phyloP scores from a whole-genome alignment of 2,888 invertebrate genomes.

The Dryomyza anilis region DNA sequence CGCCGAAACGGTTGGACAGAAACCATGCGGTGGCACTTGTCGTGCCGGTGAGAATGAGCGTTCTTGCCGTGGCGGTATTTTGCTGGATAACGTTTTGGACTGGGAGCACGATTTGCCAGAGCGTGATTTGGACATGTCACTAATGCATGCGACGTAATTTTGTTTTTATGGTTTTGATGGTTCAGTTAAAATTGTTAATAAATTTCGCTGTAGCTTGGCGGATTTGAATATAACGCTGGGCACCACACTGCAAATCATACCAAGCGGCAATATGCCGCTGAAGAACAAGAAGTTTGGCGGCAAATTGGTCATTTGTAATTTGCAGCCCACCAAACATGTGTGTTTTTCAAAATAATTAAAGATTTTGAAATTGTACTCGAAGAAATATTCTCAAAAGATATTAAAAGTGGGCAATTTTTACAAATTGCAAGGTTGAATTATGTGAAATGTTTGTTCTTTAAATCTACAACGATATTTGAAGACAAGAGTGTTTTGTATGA shows the following conservation, averaged over 20 bases:
- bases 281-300: slow-evolving; percentile 84
- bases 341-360: no score
- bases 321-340: slow-evolving; percentile 98
- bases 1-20: slow-evolving; percentile 81
- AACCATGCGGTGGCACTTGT: slow-evolving; percentile 70
- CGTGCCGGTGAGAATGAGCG: slow-evolving; percentile 65
- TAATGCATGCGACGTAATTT: slow-evolving; percentile 74
- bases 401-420: no score
- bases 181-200: neutral
- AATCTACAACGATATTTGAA: no score
- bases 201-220: slow-evolving; percentile 72
- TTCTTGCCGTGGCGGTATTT: slow-evolving; percentile 87
- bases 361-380: no score
- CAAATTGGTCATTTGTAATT: slow-evolving; percentile 89
- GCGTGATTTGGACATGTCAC: slow-evolving; percentile 80
- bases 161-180: neutral
- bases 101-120: slow-evolving; percentile 96
- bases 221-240: slow-evolving; percentile 94
- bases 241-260: slow-evolving; percentile 96
- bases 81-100: slow-evolving; percentile 91
- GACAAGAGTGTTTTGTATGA: neutral
- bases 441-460: no score
- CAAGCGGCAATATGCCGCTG: slow-evolving; percentile 92
- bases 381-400: no score
- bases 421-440: no score